A percentile compares a stretch with the other conserved stretches of the same genome.
Evolutionary conservation across 2,888 invertebrate genomes (phyloP).

Genomic region (Gari tellinella): DNA sequence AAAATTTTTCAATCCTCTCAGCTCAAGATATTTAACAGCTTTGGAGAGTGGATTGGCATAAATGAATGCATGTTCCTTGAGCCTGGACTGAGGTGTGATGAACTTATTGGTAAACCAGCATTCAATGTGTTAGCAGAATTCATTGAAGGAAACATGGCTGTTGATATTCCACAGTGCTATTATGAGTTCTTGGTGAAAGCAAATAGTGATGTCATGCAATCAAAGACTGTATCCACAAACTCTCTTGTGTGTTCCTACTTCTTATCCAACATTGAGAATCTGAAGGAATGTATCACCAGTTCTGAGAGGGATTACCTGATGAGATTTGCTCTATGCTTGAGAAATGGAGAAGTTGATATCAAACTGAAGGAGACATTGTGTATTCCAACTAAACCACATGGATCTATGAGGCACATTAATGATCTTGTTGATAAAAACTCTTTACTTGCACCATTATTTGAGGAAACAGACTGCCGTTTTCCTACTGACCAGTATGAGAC

Average conservation of each 20-base stretch:
- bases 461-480: constrained; percentile 21
- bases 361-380: constrained; percentile 39
- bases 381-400: constrained; percentile 38
- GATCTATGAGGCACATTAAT: constrained; percentile 14
- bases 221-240: constrained; percentile 29
- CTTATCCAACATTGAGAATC: constrained; percentile 41
- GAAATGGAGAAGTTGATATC: neutral
- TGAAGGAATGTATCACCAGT: neutral
- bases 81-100: constrained; percentile 9
- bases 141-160: neutral
- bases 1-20: constrained; percentile 7
- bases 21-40: constrained; percentile 36
- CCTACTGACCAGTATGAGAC: constrained; percentile 8
- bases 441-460: constrained; percentile 15
- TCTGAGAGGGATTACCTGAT: constrained; percentile 18
- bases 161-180: constrained; percentile 29
- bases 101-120: constrained; percentile 24
- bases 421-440: constrained; percentile 29
- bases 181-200: constrained; percentile 14
- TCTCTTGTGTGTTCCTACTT: constrained; percentile 48
- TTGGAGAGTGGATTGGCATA: constrained; percentile 22
- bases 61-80: constrained; percentile 46
- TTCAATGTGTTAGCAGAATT: constrained; percentile 20
- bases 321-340: constrained; percentile 1
- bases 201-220: constrained; percentile 2